Evolutionary conservation across 2,797 vertebrate genomes (phyloP).

Genomic region (Lithobates sylvaticus): DNA sequence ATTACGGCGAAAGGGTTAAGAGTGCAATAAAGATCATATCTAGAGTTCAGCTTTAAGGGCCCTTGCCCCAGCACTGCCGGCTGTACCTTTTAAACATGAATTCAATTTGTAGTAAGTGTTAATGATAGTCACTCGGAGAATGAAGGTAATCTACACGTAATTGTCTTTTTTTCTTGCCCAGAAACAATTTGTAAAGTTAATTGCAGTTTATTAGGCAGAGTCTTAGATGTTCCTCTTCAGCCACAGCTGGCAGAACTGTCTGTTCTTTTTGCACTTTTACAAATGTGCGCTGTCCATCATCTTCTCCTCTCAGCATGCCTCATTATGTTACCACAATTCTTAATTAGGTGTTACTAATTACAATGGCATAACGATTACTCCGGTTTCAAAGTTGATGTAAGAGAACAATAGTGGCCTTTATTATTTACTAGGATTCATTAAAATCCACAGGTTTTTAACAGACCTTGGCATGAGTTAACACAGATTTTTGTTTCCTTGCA

Average conservation of each 20-base stretch:
- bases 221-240: conserved; percentile 11
- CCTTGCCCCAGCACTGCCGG: too few relatives aligned
- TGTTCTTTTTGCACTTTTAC: conserved; percentile 3
- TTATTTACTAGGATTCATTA: conserved; percentile 40
- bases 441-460: conserved; percentile 28
- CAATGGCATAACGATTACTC: conserved; percentile 16
- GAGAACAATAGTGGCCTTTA: conserved; percentile 36
- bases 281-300: conserved; percentile 29
- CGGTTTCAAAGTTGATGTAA: conserved; percentile 24
- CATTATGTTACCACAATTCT: conserved; percentile 48
- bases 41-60: too few relatives aligned
- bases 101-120: too few relatives aligned
- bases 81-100: too few relatives aligned
- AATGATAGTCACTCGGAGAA: too few relatives aligned
- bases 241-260: not conserved
- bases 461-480: conserved; percentile 43
- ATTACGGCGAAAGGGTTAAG: too few relatives aligned
- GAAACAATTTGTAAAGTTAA: conserved; percentile 33
- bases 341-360: conserved; percentile 51
- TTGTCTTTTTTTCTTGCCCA: not conserved
- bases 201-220: conserved; percentile 18
- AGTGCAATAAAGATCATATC: too few relatives aligned
- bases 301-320: conserved; percentile 16
- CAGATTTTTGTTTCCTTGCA: conserved; percentile 16
- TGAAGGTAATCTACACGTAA: too few relatives aligned